phyloP scores from a whole-genome alignment of 1,140 invertebrate genomes.

The Drosophila navojoa region DNA sequence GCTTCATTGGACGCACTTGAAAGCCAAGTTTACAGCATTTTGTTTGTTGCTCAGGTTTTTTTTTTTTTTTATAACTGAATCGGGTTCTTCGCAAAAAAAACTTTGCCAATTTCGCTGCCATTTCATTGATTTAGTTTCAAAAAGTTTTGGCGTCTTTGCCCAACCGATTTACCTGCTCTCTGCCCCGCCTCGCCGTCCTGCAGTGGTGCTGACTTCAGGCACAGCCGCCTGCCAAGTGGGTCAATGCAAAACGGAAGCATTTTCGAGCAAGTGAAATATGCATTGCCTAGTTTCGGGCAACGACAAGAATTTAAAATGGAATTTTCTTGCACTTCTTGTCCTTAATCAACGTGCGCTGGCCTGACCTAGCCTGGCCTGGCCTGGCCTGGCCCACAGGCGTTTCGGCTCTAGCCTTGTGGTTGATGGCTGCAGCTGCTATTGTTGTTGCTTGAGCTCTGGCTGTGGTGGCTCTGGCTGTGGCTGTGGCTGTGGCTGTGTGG shows the following conservation, averaged over 20 bases:
- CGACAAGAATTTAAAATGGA: slow-evolving; percentile 60
- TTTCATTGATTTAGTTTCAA: slow-evolving; percentile 1
- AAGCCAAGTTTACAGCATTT: neutral
- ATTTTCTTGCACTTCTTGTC: slow-evolving; percentile 69
- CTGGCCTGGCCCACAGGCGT: slow-evolving; percentile 40
- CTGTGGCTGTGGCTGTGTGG: slow-evolving; percentile 1
- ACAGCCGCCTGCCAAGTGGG: slow-evolving; percentile 49
- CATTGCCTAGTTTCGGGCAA: slow-evolving; percentile 36
- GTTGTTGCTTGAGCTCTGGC: slow-evolving; percentile 1
- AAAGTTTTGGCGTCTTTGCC: neutral
- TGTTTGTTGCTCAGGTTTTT: too few relatives aligned
- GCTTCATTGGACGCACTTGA: too few relatives aligned
- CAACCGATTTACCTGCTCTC: neutral
- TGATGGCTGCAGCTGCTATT: slow-evolving; percentile 15
- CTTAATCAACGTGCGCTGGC: slow-evolving; percentile 64
- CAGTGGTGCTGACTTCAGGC: neutral
- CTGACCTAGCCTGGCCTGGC: too few relatives aligned
- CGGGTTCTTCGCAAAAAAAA: neutral
- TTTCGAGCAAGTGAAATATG: slow-evolving; percentile 49
- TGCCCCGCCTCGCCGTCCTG: neutral
- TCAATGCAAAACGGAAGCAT: slow-evolving; percentile 75
- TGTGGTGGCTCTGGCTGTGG: slow-evolving; percentile 9
- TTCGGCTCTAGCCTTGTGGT: slow-evolving; percentile 41
- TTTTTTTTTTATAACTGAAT: neutral
- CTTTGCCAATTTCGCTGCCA: neutral